Conservation (phyloP, 2,888 invertebrate genomes). For the Mimas tiliae region DNA sequence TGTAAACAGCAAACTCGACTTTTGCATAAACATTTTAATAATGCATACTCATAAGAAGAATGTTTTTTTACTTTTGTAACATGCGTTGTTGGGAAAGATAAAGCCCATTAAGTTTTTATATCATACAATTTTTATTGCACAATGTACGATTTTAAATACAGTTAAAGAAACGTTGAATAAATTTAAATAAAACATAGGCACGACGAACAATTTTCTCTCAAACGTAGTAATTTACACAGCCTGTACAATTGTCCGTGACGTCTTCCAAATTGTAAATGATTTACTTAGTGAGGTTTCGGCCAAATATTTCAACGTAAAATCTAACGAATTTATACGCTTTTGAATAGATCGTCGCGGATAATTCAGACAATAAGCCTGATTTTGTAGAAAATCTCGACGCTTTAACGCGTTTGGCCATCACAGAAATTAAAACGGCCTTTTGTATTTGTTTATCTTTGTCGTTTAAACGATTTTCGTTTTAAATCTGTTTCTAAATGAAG, state of each 20-base stretch:
- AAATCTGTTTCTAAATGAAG: conserved; percentile 33
- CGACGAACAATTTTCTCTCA: conserved; percentile 25
- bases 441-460: conserved; percentile 48
- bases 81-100: no score
- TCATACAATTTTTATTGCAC: no score
- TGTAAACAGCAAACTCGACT: no score
- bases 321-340: conserved; percentile 40
- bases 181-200: neutral
- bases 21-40: no score
- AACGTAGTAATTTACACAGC: conserved; percentile 30
- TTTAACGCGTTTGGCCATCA: conserved; percentile 52
- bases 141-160: no score
- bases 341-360: conserved; percentile 47
- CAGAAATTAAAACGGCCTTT: conserved; percentile 52
- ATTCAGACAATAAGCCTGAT: conserved; percentile 42
- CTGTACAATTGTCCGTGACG: conserved; percentile 29
- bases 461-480: conserved; percentile 42
- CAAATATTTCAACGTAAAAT: conserved; percentile 42
- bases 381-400: conserved; percentile 41
- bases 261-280: conserved; percentile 35
- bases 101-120: no score
- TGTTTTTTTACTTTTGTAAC: no score
- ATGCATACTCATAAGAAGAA: no score
- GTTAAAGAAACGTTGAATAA: no score
- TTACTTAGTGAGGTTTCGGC: conserved; percentile 29